phyloP scores from a whole-genome alignment of 2,113 vertebrate species.

The Stegastes partitus region DNA sequence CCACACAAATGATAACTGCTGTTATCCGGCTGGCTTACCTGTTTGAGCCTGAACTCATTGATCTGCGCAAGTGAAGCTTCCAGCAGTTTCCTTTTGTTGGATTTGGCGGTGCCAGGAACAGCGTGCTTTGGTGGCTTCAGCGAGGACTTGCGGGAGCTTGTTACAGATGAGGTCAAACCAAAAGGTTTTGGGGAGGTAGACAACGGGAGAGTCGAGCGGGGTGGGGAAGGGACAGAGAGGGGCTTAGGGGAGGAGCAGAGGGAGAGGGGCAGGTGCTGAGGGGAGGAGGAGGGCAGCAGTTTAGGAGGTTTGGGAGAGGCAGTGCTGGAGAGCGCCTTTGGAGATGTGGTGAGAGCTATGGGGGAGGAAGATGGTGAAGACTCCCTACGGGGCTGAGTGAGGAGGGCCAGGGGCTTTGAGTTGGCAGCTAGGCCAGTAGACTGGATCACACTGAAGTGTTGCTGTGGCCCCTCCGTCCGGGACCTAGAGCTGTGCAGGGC shows the following conservation, averaged over 20 bases:
- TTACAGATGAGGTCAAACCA: constrained; percentile 75
- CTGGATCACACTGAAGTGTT: constrained; percentile 98
- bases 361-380: constrained; percentile 81
- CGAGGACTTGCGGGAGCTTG: constrained; percentile 68
- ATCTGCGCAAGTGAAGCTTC: constrained; percentile 91
- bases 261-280: constrained; percentile 82
- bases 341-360: constrained; percentile 77
- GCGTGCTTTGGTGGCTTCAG: constrained; percentile 67
- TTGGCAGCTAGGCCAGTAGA: constrained; percentile 93
- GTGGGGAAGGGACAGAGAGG: constrained; percentile 82
- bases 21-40: constrained; percentile 82
- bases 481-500: constrained; percentile 92
- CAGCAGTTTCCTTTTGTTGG: constrained; percentile 94
- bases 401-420: constrained; percentile 93
- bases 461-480: constrained; percentile 91
- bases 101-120: constrained; percentile 86
- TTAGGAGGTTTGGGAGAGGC: constrained; percentile 89
- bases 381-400: constrained; percentile 91
- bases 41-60: constrained; percentile 93
- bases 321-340: constrained; percentile 63
- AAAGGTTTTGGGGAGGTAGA: constrained; percentile 82
- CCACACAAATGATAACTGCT: neutral
- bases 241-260: constrained; percentile 85
- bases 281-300: constrained; percentile 79
- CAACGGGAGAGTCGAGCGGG: constrained; percentile 68